Evolutionary conservation across 2,888 invertebrate species (phyloP), one percentile per base, ranked within the genome.

Genomic region (Choreutis nemorana): DNA sequence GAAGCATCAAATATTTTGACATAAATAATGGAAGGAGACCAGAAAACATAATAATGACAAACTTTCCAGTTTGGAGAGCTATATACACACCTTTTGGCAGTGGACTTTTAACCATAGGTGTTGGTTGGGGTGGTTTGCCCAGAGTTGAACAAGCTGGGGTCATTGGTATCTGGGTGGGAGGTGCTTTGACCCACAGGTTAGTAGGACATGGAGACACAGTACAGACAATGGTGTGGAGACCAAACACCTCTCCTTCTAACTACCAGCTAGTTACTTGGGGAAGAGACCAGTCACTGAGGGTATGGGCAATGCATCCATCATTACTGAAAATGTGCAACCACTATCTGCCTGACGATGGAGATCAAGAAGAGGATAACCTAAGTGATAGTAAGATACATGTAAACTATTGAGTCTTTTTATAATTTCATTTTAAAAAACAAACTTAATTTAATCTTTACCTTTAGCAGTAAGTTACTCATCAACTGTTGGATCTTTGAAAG

Each of bases 161-260:
- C 2, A 77, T 80, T 22, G 80, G 79, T n/a, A 70, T 80, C 20
- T 80, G 80, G 80, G 78, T 78, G 7, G 70, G 71, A 7, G 78
- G 78, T 2, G 70, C 89, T 22, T 89, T 94, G 2, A 88, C 94
- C 24, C 94, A 95, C 55, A 91, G 94, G 14, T 90, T 96, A 60
- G 89, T 92, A n/a, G 96, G 96, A 0, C 96, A 97, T 52, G 89
- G 91, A 4, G 96, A 97, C 72, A 94, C 94, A 24, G 93, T 97
- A 4, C 81, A 96, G 33, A 96, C 97, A 51, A 97, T 97, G 83
- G 93, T 94, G 39, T 97, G 96, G 96, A 83, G 94, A 29, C 89
- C 90, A 37, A 86, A 87, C 50, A 55, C 73, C 58, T 83, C 83
- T 35, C 82, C 81, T 24, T 75, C 80, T 9, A 90, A 90, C 51